phyloP scores from a whole-genome alignment of 1,140 invertebrate genomes.

The Drosophila ercepeae region DNA sequence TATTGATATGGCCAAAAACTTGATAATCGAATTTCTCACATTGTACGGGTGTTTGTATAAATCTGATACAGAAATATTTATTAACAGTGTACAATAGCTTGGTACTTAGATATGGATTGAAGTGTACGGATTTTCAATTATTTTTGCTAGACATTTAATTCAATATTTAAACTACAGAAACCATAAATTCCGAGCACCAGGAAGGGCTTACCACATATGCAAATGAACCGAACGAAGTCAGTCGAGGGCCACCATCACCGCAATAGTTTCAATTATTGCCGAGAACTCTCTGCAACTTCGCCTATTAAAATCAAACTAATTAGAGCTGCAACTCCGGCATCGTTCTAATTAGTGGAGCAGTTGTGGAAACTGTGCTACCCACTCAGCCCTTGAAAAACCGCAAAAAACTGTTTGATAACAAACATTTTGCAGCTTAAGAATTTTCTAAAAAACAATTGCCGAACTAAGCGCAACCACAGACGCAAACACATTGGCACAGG shows the following conservation, averaged over 20 bases:
- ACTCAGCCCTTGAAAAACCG: not conserved
- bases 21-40: conserved; percentile 48
- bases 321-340: conserved; percentile 23
- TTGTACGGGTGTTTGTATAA: conserved; percentile 13
- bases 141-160: conserved; percentile 41
- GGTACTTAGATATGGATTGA: not conserved
- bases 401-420: conserved; percentile 49
- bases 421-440: conserved; percentile 58
- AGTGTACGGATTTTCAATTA: conserved; percentile 27
- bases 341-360: conserved; percentile 36
- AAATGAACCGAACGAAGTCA: conserved; percentile 23
- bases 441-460: conserved; percentile 58
- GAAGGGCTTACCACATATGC: conserved; percentile 14
- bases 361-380: not conserved
- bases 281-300: conserved; percentile 21
- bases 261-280: conserved; percentile 38
- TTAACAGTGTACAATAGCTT: conserved; percentile 14
- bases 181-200: conserved; percentile 23
- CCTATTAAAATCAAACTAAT: conserved; percentile 48
- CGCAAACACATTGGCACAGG: conserved; percentile 30
- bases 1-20: conserved; percentile 49
- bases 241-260: not conserved
- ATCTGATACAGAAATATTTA: conserved; percentile 39
- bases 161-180: conserved; percentile 17
- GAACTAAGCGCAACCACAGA: conserved; percentile 55